phyloP scores from a whole-genome alignment of 2,797 vertebrate genomes.

The Rhinogobio ventralis region DNA sequence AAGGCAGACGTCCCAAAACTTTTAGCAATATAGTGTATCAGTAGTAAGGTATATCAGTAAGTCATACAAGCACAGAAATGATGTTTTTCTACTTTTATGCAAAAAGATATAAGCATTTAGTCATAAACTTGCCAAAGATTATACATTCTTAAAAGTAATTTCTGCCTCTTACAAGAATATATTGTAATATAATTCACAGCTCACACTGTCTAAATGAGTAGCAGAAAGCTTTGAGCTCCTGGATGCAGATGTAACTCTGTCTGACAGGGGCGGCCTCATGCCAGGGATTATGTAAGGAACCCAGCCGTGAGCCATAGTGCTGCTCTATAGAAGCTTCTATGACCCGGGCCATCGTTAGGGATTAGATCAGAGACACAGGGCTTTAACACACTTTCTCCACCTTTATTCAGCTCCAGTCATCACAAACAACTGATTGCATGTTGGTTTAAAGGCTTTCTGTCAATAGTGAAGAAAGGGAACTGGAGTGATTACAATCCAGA shows the following conservation, averaged over 20 bases:
- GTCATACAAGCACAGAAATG: not conserved
- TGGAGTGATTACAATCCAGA: not conserved
- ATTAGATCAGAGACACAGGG: constrained; percentile 48
- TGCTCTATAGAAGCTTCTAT: constrained; percentile 21
- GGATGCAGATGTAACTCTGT: constrained; percentile 31
- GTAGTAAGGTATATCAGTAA: not conserved
- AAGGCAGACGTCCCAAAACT: too few species aligned
- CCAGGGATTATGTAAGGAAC: constrained; percentile 22
- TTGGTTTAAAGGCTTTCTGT: constrained; percentile 21
- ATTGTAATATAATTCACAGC: not conserved
- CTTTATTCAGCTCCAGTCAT: constrained; percentile 30
- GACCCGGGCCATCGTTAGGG: constrained; percentile 35
- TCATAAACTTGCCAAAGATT: not conserved
- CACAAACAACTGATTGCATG: constrained; percentile 27
- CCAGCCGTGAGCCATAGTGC: constrained; percentile 13
- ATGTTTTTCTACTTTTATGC: not conserved
- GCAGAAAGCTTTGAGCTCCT: constrained; percentile 29
- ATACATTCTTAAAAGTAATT: not conserved
- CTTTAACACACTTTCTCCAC: constrained; percentile 48
- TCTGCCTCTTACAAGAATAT: not conserved
- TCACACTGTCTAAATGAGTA: constrained; percentile 13
- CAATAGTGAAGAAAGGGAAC: not conserved
- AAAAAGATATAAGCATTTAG: not conserved
- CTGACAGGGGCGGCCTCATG: constrained; percentile 22
- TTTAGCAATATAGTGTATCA: too few species aligned